These are phyloP conservation scores for Cosmopolites sordidus DNA, from an alignment of 2,888 invertebrate species.

Conservation along the genomic window DNA sequence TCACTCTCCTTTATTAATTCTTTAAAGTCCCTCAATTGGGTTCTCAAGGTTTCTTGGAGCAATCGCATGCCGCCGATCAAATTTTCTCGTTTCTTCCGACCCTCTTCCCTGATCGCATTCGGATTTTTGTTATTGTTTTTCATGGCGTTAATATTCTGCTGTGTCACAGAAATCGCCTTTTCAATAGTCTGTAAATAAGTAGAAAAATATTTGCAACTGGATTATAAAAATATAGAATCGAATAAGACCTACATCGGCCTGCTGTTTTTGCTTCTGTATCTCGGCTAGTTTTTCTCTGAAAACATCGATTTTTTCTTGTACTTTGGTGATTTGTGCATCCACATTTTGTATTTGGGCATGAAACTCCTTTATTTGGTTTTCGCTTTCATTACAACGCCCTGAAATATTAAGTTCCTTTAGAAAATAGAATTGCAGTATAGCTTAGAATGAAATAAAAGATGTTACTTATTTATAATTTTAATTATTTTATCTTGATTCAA, in stretches of 20 bases:
- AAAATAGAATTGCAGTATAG: neutral
- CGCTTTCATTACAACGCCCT: conserved; percentile 34
- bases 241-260: conserved; percentile 21
- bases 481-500: no score
- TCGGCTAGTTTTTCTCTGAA: conserved; percentile 32
- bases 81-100: conserved; percentile 34
- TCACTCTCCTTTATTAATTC: conserved; percentile 26
- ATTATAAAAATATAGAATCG: neutral
- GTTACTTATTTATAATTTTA: no score
- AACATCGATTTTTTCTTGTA: conserved; percentile 32
- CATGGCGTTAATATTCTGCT: conserved; percentile 32
- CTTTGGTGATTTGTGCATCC: conserved; percentile 37
- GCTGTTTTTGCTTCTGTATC: conserved; percentile 31
- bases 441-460: neutral
- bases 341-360: conserved; percentile 41
- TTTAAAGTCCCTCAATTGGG: conserved; percentile 25
- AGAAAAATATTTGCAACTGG: neutral
- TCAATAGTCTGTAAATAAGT: neutral
- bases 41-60: conserved; percentile 33
- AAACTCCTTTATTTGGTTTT: conserved; percentile 27
- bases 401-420: neutral
- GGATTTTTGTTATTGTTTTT: conserved; percentile 28
- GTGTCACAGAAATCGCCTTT: conserved; percentile 8
- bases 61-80: conserved; percentile 12
- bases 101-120: conserved; percentile 39